These are phyloP conservation scores for Euura saliciscinereae DNA, from an alignment of 1,140 invertebrate species.

Conservation along the genomic window DNA sequence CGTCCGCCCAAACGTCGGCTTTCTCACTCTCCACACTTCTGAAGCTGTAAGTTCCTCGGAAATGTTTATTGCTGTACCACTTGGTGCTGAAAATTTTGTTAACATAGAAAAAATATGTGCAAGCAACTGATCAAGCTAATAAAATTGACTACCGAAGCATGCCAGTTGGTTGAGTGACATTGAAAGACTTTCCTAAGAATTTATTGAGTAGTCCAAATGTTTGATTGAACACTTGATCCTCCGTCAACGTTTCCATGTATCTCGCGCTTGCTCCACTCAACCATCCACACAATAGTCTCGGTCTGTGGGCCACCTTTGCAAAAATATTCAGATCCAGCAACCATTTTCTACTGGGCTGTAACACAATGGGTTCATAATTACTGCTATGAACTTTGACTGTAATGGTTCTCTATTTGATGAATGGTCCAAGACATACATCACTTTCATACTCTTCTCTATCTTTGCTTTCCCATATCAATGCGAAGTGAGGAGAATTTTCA, in stretches of 20 bases:
- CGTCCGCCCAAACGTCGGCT: conserved; percentile 24
- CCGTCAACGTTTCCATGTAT: conserved; percentile 58
- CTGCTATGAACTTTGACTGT: background rate
- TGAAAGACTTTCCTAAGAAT: conserved; percentile 56
- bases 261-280: conserved; percentile 58
- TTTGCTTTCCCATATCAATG: conserved; percentile 62
- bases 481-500: conserved; percentile 52
- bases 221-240: conserved; percentile 35
- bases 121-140: background rate
- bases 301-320: conserved; percentile 64
- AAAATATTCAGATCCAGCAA: conserved; percentile 66
- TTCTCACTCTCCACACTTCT: conserved; percentile 60
- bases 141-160: background rate
- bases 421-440: conserved; percentile 14
- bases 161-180: conserved; percentile 60
- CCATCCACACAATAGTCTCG: conserved; percentile 68
- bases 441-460: conserved; percentile 47
- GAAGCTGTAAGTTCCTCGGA: conserved; percentile 75
- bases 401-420: background rate
- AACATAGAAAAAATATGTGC: background rate
- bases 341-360: conserved; percentile 56
- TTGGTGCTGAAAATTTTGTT: conserved; percentile 61
- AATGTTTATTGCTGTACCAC: conserved; percentile 73
- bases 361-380: background rate
- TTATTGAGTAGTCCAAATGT: conserved; percentile 56